Conservation (phyloP, 2,888 invertebrate species). For the Agriotes lineatus region DNA sequence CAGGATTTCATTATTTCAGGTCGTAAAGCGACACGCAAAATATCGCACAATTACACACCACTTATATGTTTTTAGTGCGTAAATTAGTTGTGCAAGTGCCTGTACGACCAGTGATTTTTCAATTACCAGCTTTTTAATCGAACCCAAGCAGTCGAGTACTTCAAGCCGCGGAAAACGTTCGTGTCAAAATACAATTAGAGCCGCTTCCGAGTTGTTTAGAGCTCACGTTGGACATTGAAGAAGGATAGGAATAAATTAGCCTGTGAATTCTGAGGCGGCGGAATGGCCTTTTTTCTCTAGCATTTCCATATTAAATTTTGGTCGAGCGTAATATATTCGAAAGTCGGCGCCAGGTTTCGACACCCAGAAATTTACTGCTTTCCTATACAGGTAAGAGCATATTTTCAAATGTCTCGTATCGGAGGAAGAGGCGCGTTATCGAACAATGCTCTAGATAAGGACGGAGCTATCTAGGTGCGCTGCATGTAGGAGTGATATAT, state of each 20-base stretch:
- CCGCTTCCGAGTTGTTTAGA: too few relatives aligned
- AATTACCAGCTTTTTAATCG: too few relatives aligned
- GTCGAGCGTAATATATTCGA: constrained; percentile 28
- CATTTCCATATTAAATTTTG: constrained; percentile 8
- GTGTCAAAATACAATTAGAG: too few relatives aligned
- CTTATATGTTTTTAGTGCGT: background rate
- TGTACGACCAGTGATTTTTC: too few relatives aligned
- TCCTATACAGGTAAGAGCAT: constrained; percentile 26
- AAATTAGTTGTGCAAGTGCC: too few relatives aligned
- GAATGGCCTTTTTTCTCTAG: background rate
- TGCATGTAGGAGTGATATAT: constrained; percentile 16
- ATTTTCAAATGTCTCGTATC: background rate
- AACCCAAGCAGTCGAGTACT: too few relatives aligned
- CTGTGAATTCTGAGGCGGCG: too few relatives aligned
- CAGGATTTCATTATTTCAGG: background rate
- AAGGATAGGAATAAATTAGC: too few relatives aligned
- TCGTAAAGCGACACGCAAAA: constrained; percentile 2
- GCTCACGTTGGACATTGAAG: too few relatives aligned
- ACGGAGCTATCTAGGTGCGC: constrained; percentile 3
- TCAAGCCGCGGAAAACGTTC: too few relatives aligned
- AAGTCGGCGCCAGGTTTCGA: constrained; percentile 41
- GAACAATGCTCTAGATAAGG: constrained; percentile 2
- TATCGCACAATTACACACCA: constrained; percentile 1
- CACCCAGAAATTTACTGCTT: constrained; percentile 36
- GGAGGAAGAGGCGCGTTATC: background rate